A percentile compares a stretch with the other conserved stretches of the same genome.
phyloP scores from a whole-genome alignment of 2,113 vertebrate genomes.

The Macrotus californicus region DNA sequence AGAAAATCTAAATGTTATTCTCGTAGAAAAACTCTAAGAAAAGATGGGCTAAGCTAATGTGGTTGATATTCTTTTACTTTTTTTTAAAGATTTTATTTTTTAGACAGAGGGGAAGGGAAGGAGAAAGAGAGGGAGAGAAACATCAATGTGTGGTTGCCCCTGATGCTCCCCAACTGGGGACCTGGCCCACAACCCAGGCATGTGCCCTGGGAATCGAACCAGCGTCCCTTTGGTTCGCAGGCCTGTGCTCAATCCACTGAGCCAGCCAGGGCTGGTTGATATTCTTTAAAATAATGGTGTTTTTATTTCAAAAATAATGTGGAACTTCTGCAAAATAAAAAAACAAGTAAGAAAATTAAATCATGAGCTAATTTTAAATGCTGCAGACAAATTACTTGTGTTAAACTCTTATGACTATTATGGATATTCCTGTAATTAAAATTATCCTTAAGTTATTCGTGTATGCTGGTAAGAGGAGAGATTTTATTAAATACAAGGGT shows the following conservation, averaged over 20 bases:
- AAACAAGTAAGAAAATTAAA: not conserved
- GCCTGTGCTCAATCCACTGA: no score
- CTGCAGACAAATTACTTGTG: not conserved
- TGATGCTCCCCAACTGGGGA: no score
- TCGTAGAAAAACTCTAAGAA: not conserved
- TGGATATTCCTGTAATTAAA: not conserved
- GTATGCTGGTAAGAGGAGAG: not conserved
- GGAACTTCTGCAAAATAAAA: not conserved
- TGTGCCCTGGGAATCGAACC: no score
- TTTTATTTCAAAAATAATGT: slow-evolving; percentile 27
- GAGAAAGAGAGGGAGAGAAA: no score
- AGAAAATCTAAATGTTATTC: not conserved
- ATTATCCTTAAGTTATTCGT: not conserved
- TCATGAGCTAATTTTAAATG: slow-evolving; percentile 1
- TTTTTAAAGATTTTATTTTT: no score
- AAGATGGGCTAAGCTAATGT: not conserved
- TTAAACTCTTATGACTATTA: not conserved
- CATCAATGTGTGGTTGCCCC: no score
- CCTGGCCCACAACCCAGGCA: no score
- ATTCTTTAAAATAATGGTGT: not conserved
- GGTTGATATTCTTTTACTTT: not conserved
- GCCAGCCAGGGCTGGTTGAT: no score
- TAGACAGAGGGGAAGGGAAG: no score
- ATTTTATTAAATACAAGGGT: not conserved
- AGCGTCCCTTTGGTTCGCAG: no score